phyloP scores from a whole-genome alignment of 1,140 invertebrate species.

The Cephus cinctus region DNA sequence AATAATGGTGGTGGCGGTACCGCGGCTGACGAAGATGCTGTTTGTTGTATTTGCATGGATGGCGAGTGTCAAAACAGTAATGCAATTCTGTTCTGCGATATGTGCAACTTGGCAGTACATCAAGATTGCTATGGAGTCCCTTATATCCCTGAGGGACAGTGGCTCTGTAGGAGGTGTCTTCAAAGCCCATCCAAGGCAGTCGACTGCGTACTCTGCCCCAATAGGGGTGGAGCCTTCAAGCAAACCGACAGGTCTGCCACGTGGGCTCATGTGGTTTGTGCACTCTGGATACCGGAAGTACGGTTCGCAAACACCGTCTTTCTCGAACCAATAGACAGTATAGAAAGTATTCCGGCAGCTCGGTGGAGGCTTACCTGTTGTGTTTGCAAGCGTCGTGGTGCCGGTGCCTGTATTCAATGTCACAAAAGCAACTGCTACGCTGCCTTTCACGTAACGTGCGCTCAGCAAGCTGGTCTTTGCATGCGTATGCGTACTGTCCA shows the following conservation, averaged over 20 bases:
- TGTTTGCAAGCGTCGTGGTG: constrained; percentile 91
- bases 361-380: constrained; percentile 95
- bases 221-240: constrained; percentile 97
- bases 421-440: constrained; percentile 95
- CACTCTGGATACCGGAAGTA: constrained; percentile 98
- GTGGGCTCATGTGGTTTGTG: constrained; percentile 99
- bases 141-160: constrained; percentile 98
- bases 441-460: constrained; percentile 98
- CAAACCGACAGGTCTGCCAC: constrained; percentile 89
- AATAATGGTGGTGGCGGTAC: constrained; percentile 61
- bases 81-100: constrained; percentile 92
- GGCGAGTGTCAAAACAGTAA: constrained; percentile 98
- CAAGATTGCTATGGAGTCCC: constrained; percentile 99
- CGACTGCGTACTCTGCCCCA: constrained; percentile 96
- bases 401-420: constrained; percentile 98
- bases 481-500: constrained; percentile 96
- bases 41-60: constrained; percentile 94
- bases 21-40: constrained; percentile 94
- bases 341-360: constrained; percentile 92
- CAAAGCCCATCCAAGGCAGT: constrained; percentile 95
- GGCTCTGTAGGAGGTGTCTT: constrained; percentile 92
- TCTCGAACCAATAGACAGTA: constrained; percentile 95
- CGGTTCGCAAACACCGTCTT: constrained; percentile 97
- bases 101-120: constrained; percentile 98
- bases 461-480: constrained; percentile 90